Base-by-base conservation (phyloP, 2,888 invertebrate genomes). In the Athalia circularis region DNA sequence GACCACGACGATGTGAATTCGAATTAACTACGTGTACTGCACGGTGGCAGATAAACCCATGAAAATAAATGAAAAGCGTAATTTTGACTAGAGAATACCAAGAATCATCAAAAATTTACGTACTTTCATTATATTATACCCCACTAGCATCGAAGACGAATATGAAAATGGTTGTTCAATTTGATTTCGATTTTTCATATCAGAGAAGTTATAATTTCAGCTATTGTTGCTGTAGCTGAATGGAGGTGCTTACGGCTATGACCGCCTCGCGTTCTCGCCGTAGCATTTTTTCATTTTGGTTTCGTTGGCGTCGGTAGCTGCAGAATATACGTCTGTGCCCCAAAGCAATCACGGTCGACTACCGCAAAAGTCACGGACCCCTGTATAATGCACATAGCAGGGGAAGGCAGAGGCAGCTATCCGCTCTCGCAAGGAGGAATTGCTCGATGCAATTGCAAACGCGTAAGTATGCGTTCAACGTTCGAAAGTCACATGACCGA, bases 261-360 rank as follows among this genome's bases (percentile, higher is more conserved):
- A 29, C 29, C 29, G 29, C 29, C 29, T 29, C 29, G 29, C 29
- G 29, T 29, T 59, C 59, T 57, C n/a, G 3, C 13, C 7, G 59
- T 59, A 45, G 8, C 15, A 29, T 45, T 59, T 47, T 47, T 47
- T 72, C 62, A 5, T 72, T 7, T 72, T 57, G 29, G 11, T 52
- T 68, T 15, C 29, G 11, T 50, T 45, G 15, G 13, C 54, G 13
- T 72, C 59, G 7, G 47, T 72, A 57, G 59, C 57, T 72, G 72
- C 72, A 72, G 72, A 72, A 57, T 72, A 29, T 29, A 29, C 29
- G 59, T 72, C 72, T 72, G 72, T 72, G 72, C 72, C 72, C 72
- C 72, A 59, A 72, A 72, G 72, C 72, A 72, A 59, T 59, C 57
- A 72, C 72, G 72, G 72, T 9, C 72, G 59, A 57, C 72, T 57